These are phyloP conservation scores for Tinea pellionella DNA, from an alignment of 2,888 invertebrate genomes.

Conservation along the genomic window DNA sequence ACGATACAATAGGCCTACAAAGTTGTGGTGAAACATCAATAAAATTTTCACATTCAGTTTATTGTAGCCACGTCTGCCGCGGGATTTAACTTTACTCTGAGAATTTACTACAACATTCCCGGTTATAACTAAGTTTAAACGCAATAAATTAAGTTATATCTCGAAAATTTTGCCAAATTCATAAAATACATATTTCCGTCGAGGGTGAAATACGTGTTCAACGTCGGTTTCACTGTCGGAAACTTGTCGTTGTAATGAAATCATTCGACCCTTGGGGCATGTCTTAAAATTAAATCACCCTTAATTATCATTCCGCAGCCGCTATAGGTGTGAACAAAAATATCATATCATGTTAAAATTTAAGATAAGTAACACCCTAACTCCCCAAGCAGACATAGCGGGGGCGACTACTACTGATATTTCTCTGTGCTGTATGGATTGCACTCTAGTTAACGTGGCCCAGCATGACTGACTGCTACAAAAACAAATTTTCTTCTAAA, in stretches of 20 bases:
- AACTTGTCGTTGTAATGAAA: constrained; percentile 33
- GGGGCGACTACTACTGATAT: too few species aligned
- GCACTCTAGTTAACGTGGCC: too few species aligned
- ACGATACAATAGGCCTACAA: too few species aligned
- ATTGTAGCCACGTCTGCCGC: too few species aligned
- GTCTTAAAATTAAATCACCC: constrained; percentile 51
- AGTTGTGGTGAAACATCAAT: too few species aligned
- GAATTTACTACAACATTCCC: not conserved
- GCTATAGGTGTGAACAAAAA: not conserved
- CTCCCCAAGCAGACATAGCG: too few species aligned
- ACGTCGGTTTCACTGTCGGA: not conserved
- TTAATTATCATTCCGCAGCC: constrained; percentile 38
- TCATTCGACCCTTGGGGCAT: constrained; percentile 46
- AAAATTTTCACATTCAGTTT: too few species aligned
- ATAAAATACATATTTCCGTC: constrained; percentile 1
- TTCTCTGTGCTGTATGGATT: too few species aligned
- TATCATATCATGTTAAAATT: not conserved
- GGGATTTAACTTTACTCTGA: not conserved
- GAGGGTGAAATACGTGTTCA: not conserved
- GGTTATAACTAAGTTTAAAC: not conserved
- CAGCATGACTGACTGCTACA: too few species aligned
- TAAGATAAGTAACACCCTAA: too few species aligned
- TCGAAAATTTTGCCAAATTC: not conserved
- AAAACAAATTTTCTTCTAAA: too few species aligned
- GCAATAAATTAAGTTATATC: not conserved